phyloP scores from a whole-genome alignment of 2,888 invertebrate species.

The Pristionchus maxplancki region DNA sequence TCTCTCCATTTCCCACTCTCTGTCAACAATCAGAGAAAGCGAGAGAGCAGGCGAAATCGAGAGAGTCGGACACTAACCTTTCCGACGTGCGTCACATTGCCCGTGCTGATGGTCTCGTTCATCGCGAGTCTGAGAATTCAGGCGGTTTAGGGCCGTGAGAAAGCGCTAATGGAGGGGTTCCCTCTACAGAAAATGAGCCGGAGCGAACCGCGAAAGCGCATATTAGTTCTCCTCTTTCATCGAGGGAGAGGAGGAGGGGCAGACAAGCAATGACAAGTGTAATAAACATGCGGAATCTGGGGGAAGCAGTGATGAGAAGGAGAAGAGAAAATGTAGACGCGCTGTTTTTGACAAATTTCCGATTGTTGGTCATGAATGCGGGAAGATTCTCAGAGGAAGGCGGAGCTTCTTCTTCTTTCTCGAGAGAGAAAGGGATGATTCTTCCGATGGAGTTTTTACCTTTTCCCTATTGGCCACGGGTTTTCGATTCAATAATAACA shows the following conservation, averaged over 20 bases:
- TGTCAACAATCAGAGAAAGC: background rate
- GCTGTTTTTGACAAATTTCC: slow-evolving; percentile 42
- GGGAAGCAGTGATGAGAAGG: background rate
- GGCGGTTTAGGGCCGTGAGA: too few species aligned
- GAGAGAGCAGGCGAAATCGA: background rate
- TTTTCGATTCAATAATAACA: too few species aligned
- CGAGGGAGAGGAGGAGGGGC: background rate
- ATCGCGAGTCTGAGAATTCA: background rate
- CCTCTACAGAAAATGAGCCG: background rate
- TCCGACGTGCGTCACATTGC: background rate
- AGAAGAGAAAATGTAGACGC: background rate
- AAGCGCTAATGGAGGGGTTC: background rate
- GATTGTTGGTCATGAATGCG: slow-evolving; percentile 27
- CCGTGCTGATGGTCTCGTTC: background rate
- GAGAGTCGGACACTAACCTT: background rate
- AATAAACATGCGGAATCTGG: slow-evolving; percentile 18
- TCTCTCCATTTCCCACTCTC: too few species aligned
- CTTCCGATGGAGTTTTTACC: background rate
- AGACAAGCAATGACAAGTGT: background rate
- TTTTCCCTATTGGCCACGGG: background rate
- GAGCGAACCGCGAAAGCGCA: background rate
- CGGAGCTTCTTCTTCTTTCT: background rate
- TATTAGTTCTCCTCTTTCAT: background rate
- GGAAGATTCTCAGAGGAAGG: slow-evolving; percentile 21
- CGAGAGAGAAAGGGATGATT: background rate